A percentile compares a stretch with the other conserved stretches of the same genome.
phyloP scores from a whole-genome alignment of 2,888 invertebrate genomes.

The Hydraecia micacea region DNA sequence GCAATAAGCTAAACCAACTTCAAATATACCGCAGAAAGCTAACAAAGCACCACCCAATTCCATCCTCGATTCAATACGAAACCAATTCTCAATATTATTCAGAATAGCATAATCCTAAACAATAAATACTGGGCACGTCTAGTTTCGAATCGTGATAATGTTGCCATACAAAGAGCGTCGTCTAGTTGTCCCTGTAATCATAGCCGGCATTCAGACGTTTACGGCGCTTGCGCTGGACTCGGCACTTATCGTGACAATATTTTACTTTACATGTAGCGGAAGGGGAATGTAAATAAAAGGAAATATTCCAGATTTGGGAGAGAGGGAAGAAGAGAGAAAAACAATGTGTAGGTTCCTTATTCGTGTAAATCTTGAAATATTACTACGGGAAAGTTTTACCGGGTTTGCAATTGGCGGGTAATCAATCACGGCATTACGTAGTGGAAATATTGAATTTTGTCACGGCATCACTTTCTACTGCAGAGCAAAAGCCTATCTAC shows the following conservation, averaged over 20 bases:
- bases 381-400: background rate
- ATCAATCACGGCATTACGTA: background rate
- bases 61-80: conserved; percentile 21
- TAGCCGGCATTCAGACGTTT: conserved; percentile 22
- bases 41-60: conserved; percentile 12
- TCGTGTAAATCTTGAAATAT: conserved; percentile 19
- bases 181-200: conserved; percentile 47
- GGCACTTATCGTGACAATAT: conserved; percentile 44
- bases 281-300: conserved; percentile 27
- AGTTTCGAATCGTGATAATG: conserved; percentile 50
- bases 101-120: conserved; percentile 26
- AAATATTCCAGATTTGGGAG: conserved; percentile 20
- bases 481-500: too few relatives aligned
- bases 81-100: conserved; percentile 42
- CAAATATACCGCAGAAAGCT: background rate
- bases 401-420: background rate
- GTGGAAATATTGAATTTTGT: background rate
- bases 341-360: conserved; percentile 23
- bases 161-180: conserved; percentile 43
- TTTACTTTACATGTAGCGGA: conserved; percentile 28
- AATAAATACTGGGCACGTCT: conserved; percentile 47
- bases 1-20: background rate
- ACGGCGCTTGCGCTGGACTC: conserved; percentile 21
- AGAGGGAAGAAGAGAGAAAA: background rate
- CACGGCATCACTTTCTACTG: background rate